Evolutionary conservation across 2,797 vertebrate genomes (phyloP).

Genomic region (Bradypodion ventrale): DNA sequence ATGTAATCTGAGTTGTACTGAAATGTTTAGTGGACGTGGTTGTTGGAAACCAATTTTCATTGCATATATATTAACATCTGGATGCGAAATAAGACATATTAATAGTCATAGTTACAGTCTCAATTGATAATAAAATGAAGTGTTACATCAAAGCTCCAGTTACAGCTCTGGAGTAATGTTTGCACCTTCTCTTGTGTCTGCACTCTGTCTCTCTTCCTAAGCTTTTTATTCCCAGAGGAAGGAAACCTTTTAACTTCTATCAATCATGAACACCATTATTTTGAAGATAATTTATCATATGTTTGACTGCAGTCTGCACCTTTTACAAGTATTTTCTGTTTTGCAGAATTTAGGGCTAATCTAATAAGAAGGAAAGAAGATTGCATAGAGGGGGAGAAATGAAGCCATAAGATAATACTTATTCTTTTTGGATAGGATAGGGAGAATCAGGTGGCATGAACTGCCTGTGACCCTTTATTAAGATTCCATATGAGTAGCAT

Average conservation of each 20-base stretch:
- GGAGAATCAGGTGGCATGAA: neutral
- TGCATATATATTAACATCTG: neutral
- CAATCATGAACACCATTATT: conserved; percentile 28
- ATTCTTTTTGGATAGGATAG: neutral
- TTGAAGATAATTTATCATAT: conserved; percentile 31
- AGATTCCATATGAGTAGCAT: neutral
- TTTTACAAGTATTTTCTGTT: conserved; percentile 30
- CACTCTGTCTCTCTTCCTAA: conserved; percentile 13
- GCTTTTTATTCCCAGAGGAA: neutral
- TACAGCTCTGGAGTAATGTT: neutral
- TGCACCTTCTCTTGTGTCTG: neutral
- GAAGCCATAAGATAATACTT: neutral
- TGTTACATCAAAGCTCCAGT: neutral
- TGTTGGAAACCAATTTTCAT: neutral
- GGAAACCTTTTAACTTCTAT: conserved; percentile 31
- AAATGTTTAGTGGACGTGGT: neutral
- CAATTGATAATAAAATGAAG: neutral
- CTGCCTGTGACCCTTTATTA: neutral
- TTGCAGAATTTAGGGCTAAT: conserved; percentile 29
- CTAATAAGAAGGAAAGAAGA: conserved; percentile 27
- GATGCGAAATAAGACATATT: neutral
- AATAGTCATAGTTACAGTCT: neutral
- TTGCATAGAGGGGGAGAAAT: neutral
- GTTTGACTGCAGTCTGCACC: conserved; percentile 7
- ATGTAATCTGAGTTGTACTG: neutral